Base-by-base conservation (phyloP, 1,140 invertebrate species). In the Drosophila santomea region DNA sequence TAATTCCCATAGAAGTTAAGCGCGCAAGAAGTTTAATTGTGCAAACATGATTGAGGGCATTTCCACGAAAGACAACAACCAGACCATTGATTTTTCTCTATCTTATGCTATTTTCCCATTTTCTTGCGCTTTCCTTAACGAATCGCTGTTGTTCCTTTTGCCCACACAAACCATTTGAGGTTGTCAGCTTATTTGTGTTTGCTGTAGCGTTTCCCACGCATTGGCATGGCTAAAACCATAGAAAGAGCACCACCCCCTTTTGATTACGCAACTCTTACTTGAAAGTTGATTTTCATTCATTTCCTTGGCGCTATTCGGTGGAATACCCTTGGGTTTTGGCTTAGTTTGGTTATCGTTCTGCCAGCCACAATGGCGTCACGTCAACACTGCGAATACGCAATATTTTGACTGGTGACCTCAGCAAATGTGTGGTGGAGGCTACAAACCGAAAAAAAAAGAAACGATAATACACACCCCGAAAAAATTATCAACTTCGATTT, bases 261-360 rank as follows among this genome's bases (percentile, higher is more conserved):
- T 61, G 83, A 88, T 86, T 86, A 83, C 83, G 83, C 84, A 86
- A 86, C 78, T 61, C 59, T 83, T 66, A 86, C 74, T 85, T 78
- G 57, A 78, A 86, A 78, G 54, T 56, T 75, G 59, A 74, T 58
- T 82, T 85, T 78, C 69, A 78, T 88, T 88, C 64, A 82, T 64
- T 88, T 82, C 51, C 61, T 76, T 76, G 74, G 38, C 57, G 64
- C 39, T 74, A 56, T 76, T 50, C 23, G 17, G 51, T 66, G 67
- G 23, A 66, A 68, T 64, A 66, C 80, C 75, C 64, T 68, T 73
- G 51, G 48, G 43, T 41, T 62, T 52, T 15, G 35, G 39, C 32
- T 17, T 32, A 23, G 41, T 17, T 45, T 57, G 36, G 7, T 56
- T 69, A 50, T 74, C 57, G 45, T 54, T 80, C 45, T 39, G 76